These are phyloP conservation scores for Numenius phaeopus DNA, from an alignment of 2,797 vertebrate genomes.

Conservation along the genomic window DNA sequence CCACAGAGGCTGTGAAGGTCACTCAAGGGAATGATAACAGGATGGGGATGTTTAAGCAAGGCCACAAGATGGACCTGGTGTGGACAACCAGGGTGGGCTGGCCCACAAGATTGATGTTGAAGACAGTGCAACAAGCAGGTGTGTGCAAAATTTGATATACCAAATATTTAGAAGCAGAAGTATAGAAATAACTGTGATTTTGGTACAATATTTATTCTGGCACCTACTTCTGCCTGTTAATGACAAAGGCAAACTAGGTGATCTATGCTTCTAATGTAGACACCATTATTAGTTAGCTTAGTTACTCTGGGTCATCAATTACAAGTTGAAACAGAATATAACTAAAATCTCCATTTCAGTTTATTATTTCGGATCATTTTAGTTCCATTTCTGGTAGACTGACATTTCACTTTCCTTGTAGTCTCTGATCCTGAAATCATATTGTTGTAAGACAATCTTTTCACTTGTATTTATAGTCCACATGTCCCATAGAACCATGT, in stretches of 20 bases:
- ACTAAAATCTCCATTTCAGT: background rate
- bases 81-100: background rate
- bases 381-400: background rate
- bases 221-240: background rate
- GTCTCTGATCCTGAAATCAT: background rate
- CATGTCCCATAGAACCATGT: background rate
- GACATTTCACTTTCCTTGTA: background rate
- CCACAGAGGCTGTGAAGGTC: background rate
- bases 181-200: background rate
- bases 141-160: background rate
- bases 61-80: fast-evolving
- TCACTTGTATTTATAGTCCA: background rate
- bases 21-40: background rate
- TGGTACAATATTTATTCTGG: background rate
- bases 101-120: background rate
- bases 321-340: background rate
- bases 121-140: background rate
- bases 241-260: background rate
- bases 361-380: background rate
- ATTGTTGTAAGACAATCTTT: background rate
- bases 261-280: background rate
- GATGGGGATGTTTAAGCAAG: background rate
- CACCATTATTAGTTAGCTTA: background rate
- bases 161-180: background rate
- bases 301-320: background rate